Evolutionary conservation across 2,113 vertebrate species (phyloP).

Genomic region (Erinaceus europaeus): DNA sequence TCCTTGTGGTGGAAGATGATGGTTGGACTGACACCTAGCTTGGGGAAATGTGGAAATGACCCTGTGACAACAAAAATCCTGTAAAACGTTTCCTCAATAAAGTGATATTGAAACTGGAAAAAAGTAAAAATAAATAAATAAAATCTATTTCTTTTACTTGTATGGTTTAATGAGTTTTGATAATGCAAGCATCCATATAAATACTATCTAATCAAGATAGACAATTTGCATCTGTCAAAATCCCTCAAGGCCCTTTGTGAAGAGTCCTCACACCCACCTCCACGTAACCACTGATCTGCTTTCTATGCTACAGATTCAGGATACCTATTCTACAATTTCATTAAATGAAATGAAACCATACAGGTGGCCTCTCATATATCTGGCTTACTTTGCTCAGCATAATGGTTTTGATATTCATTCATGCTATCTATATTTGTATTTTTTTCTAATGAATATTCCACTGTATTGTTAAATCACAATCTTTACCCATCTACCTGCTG

Average conservation of each 20-base stretch:
- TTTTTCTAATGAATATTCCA: background rate
- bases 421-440: background rate
- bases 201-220: background rate
- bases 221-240: background rate
- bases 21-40: no score
- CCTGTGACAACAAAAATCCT: no score
- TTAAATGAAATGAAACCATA: background rate
- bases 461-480: background rate
- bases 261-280: background rate
- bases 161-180: background rate
- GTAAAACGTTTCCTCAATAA: no score
- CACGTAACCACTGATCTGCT: background rate
- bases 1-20: no score
- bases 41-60: no score
- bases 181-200: background rate
- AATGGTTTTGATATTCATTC: background rate
- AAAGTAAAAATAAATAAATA: no score
- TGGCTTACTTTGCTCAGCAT: background rate
- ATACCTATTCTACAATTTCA: background rate
- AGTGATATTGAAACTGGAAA: no score
- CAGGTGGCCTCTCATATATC: background rate
- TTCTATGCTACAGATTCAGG: background rate
- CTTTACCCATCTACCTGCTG: background rate
- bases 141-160: background rate
- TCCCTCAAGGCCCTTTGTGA: background rate